These are phyloP conservation scores for Penaeus japonicus DNA, from an alignment of 1,140 invertebrate genomes.

Conservation along the genomic window DNA sequence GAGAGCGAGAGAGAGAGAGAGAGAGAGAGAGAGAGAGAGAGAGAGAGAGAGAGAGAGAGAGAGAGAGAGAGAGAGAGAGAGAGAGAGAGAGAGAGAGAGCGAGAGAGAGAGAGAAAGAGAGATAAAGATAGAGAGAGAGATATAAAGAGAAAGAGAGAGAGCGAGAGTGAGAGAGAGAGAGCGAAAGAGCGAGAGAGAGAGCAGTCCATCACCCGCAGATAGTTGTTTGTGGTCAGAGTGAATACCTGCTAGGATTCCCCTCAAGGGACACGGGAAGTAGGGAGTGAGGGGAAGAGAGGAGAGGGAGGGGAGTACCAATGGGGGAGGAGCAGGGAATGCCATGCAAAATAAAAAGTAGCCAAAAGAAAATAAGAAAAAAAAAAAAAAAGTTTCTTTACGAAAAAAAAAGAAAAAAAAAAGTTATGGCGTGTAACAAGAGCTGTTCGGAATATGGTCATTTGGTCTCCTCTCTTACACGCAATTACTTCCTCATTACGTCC, in stretches of 20 bases:
- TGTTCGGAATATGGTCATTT: too few species aligned
- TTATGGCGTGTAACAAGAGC: too few species aligned
- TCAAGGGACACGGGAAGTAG: neutral
- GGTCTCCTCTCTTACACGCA: too few species aligned
- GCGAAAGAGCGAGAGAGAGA: neutral
- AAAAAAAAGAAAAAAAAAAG: too few species aligned
- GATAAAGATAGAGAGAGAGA: neutral
- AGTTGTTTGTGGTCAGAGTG: constrained; percentile 17
- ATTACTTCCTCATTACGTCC: too few species aligned
- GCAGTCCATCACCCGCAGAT: neutral
- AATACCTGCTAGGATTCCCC: neutral
- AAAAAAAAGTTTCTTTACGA: too few species aligned
- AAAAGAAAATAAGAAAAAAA: too few species aligned
- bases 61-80: neutral
- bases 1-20: too few species aligned
- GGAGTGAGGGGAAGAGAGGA: neutral
- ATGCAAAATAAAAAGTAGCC: too few species aligned
- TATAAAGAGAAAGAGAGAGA: neutral
- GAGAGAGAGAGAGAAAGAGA: neutral
- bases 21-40: too few species aligned
- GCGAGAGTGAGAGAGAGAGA: neutral
- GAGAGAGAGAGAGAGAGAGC: neutral
- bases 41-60: too few species aligned
- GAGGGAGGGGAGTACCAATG: neutral
- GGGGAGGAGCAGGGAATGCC: too few species aligned